Evolutionary conservation across 2,113 vertebrate species (phyloP), one percentile per base, ranked within the genome.

Genomic region (Phylloscopus trochilus): DNA sequence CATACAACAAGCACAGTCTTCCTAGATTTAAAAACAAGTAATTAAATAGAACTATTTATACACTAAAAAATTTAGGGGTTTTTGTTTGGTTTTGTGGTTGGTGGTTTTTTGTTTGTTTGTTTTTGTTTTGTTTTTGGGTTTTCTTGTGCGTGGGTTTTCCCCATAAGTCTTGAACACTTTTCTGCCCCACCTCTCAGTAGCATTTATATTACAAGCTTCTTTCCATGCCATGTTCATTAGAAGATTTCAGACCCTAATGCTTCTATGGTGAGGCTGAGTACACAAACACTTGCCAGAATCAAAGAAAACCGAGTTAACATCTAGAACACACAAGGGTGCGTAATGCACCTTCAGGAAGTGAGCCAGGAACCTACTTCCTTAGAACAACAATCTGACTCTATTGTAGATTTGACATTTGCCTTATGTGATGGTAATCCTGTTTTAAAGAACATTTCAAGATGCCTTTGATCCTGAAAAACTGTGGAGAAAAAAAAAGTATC

Each of bases 321-420:
- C 52, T 82, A 87, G 44, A 86, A 49, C 46, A 73, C 64, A 86
- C 26, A 52, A 3, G 8, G 60, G 58, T 20, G 15, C 1, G n/a
- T 86, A 95, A 93, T 22, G 26, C 12, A 62, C 43, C 35, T 90
- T 77, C 52, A 87, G 93, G 93, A 95, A 92, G 41, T 43, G 68
- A 46, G 68, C 64, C 93, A 93, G 55, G 51, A 95, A 85, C n/a
- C 70, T 66, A 77, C 67, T 13, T 53, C 58, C 39, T 85, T 73
- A 46, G 18, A 93, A 80, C 27, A 92, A 95, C 33, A 77, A 16
- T 47, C 59, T 73, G 35, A 80, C 53, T 68, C 14, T 55, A 62
- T 6, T 70, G 43, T 17, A 92, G 10, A 55, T 39, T 7, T 53
- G 76, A 69, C 6, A 37, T 83, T 80, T 67, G 13, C 46, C 95